Conservation (phyloP, 1,140 invertebrate species). For the Centruroides vittatus region DNA sequence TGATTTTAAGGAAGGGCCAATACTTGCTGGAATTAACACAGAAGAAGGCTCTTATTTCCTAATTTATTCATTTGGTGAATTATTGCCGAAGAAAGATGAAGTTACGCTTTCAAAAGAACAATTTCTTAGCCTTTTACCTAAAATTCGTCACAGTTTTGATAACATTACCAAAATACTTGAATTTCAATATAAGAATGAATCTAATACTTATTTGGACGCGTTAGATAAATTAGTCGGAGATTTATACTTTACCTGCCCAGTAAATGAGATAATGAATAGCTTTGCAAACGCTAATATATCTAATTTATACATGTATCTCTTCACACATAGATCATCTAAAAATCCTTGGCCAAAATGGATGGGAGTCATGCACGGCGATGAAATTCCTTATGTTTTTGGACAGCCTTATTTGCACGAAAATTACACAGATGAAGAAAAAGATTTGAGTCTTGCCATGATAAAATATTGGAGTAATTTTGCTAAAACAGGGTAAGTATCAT, state of each 20-base stretch:
- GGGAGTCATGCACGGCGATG: conserved; percentile 87
- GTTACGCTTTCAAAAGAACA: conserved; percentile 57
- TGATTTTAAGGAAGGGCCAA: conserved; percentile 85
- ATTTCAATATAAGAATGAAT: conserved; percentile 84
- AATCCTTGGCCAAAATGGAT: conserved; percentile 92
- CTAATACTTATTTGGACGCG: conserved; percentile 65
- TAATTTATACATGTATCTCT: conserved; percentile 89
- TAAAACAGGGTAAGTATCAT: conserved; percentile 59
- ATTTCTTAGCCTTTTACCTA: conserved; percentile 54
- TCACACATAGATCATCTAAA: conserved; percentile 64
- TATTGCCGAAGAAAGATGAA: conserved; percentile 40
- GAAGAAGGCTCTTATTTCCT: conserved; percentile 93
- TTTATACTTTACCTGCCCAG: conserved; percentile 87
- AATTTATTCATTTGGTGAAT: conserved; percentile 61
- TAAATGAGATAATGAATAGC: conserved; percentile 70
- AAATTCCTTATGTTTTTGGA: conserved; percentile 88
- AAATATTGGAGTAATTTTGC: conserved; percentile 90
- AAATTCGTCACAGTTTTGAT: conserved; percentile 44
- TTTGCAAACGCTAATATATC: conserved; percentile 67
- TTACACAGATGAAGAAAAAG: conserved; percentile 61
- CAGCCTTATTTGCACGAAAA: conserved; percentile 66
- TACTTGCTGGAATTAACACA: conserved; percentile 80
- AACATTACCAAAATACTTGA: conserved; percentile 32
- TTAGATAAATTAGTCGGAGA: conserved; percentile 90
- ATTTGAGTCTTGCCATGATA: conserved; percentile 74